These are phyloP conservation scores for Holothuria glaberrima DNA, from an alignment of 35 echinoderm and acorn worm species.

Conservation along the genomic window DNA sequence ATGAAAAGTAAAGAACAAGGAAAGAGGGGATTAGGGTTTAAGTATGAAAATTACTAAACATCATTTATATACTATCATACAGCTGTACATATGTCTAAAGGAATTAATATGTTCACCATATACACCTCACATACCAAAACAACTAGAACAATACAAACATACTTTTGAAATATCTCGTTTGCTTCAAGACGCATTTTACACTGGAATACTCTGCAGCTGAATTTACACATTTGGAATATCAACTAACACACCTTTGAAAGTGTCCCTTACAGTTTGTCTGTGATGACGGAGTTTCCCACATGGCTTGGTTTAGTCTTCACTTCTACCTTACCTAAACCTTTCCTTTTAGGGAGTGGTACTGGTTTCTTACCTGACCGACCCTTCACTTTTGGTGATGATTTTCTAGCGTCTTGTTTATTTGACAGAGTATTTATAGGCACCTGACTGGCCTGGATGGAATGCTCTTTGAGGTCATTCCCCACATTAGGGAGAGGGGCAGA, in stretches of 20 bases:
- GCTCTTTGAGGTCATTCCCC: not conserved
- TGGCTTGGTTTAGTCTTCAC: not conserved
- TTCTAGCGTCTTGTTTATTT: not conserved
- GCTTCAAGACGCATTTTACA: not conserved
- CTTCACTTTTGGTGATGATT: not conserved
- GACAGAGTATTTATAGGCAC: not conserved
- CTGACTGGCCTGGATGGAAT: not conserved
- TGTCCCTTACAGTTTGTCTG: conserved; percentile 9
- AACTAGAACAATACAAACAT: not conserved
- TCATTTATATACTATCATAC: no score
- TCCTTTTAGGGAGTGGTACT: conserved; percentile 48
- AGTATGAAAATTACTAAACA: no score
- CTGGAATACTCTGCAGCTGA: conserved; percentile 50
- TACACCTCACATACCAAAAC: no score
- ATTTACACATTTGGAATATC: conserved; percentile 6
- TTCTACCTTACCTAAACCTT: conserved; percentile 2
- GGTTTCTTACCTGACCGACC: conserved; percentile 31
- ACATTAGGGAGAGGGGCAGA: not conserved
- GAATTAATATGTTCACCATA: no score
- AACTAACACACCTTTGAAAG: not conserved
- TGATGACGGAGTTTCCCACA: conserved; percentile 23
- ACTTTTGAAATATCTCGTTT: not conserved
- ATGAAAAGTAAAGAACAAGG: no score
- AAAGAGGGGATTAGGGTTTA: no score
- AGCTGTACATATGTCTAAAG: no score